A percentile compares a stretch with the other conserved stretches of the same genome.
phyloP scores from a whole-genome alignment of 2,888 invertebrate species.

The Drosophila subquinaria region DNA sequence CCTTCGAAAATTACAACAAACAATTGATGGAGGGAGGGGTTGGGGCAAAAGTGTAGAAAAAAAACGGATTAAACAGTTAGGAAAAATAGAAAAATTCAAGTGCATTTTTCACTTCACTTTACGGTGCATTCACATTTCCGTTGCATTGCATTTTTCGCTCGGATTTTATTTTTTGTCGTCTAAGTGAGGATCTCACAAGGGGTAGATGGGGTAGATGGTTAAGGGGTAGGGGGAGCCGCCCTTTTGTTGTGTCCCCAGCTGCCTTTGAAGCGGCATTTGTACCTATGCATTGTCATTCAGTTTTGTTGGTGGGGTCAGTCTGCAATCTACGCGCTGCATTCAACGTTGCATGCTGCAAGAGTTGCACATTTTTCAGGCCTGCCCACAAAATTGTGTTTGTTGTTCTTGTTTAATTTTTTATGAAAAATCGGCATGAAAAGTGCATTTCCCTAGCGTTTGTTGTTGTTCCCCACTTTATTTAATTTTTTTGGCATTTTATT shows the following conservation, averaged over 20 bases:
- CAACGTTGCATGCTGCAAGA: slow-evolving; percentile 61
- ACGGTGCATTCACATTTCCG: slow-evolving; percentile 82
- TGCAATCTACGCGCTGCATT: slow-evolving; percentile 19
- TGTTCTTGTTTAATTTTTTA: slow-evolving; percentile 81
- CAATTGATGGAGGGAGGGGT: slow-evolving; percentile 8
- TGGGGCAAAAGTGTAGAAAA: neutral
- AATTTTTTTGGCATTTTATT: slow-evolving; percentile 39
- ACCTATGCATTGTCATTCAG: slow-evolving; percentile 76
- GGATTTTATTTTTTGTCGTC: slow-evolving; percentile 64
- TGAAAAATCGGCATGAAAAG: slow-evolving; percentile 80
- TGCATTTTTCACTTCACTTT: slow-evolving; percentile 82
- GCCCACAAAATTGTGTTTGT: slow-evolving; percentile 47
- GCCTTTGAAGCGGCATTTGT: slow-evolving; percentile 58
- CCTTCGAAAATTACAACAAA: slow-evolving; percentile 76
- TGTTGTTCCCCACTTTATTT: slow-evolving; percentile 30
- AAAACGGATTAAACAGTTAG: slow-evolving; percentile 73
- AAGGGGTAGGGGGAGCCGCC: neutral
- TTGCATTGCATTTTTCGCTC: slow-evolving; percentile 70
- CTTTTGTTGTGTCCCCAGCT: slow-evolving; percentile 57
- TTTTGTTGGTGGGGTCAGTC: slow-evolving; percentile 64
- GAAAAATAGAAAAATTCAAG: slow-evolving; percentile 80
- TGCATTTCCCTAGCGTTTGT: slow-evolving; percentile 63
- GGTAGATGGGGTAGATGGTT: neutral
- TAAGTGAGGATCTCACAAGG: slow-evolving; percentile 1
- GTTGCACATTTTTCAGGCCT: slow-evolving; percentile 70